Conservation (phyloP, 2,888 invertebrate genomes). For the Tetragonula carbonaria region DNA sequence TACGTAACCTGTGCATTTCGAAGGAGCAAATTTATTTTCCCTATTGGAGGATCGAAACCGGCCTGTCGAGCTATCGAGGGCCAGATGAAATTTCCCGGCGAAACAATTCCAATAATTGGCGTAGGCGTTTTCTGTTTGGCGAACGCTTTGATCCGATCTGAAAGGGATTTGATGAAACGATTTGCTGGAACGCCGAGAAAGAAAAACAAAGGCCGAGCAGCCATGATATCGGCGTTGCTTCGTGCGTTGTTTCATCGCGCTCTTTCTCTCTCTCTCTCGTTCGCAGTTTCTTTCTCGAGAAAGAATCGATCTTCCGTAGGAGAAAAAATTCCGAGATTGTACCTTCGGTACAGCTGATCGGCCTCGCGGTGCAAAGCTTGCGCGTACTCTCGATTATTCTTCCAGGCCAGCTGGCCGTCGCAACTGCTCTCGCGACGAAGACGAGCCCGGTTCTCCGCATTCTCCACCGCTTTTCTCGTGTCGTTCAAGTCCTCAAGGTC, state of each 20-base stretch:
- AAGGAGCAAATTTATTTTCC: conserved; percentile 39
- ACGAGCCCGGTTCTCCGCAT: conserved; percentile 70
- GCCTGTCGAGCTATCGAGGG: background rate
- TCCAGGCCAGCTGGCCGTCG: conserved; percentile 21
- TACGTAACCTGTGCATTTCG: background rate
- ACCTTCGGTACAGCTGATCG: conserved; percentile 74
- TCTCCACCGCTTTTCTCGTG: conserved; percentile 63
- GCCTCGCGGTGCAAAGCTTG: conserved; percentile 76
- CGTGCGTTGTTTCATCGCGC: background rate
- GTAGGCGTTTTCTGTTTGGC: background rate
- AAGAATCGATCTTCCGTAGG: too few species aligned
- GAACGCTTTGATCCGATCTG: background rate
- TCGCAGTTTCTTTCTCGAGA: too few species aligned
- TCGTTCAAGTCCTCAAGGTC: conserved; percentile 61
- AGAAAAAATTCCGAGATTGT: background rate
- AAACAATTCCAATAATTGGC: conserved; percentile 31
- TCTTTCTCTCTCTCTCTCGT: too few species aligned
- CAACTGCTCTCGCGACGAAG: conserved; percentile 19
- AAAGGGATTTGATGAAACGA: background rate
- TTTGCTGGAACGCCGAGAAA: background rate
- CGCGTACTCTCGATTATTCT: conserved; percentile 71
- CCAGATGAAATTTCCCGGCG: background rate
- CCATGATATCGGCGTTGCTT: background rate
- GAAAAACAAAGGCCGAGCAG: background rate
- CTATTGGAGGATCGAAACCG: conserved; percentile 36